A percentile compares a stretch with the other conserved stretches of the same genome.
phyloP scores from a whole-genome alignment of 2,113 vertebrate species.

The Turdus rufiventris region DNA sequence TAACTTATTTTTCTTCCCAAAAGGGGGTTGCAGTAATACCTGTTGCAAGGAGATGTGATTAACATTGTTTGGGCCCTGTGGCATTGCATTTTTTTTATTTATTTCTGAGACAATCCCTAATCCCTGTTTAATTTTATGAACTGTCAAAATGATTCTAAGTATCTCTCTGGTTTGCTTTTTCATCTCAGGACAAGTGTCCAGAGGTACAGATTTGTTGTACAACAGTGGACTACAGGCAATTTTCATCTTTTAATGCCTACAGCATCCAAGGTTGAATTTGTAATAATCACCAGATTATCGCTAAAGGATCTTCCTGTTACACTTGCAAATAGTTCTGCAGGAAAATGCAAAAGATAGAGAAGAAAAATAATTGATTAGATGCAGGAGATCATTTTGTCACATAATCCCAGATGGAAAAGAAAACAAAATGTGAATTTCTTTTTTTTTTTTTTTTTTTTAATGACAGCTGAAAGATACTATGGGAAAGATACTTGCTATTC shows the following conservation, averaged over 20 bases:
- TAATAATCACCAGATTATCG: constrained; percentile 79
- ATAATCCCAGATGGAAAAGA: constrained; percentile 71
- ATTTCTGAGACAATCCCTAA: constrained; percentile 71
- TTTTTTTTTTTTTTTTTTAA: constrained; percentile 18
- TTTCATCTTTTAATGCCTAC: constrained; percentile 77
- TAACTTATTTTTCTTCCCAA: constrained; percentile 1
- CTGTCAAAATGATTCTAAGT: constrained; percentile 80
- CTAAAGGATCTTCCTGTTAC: constrained; percentile 70
- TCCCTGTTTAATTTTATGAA: constrained; percentile 80
- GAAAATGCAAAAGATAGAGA: constrained; percentile 68
- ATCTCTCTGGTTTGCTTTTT: constrained; percentile 77
- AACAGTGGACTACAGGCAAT: constrained; percentile 75
- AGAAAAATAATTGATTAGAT: constrained; percentile 71
- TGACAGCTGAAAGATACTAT: constrained; percentile 30
- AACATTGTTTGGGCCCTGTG: constrained; percentile 59
- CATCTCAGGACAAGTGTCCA: constrained; percentile 76
- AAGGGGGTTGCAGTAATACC: constrained; percentile 48
- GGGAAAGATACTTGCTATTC: neutral
- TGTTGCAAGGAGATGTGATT: constrained; percentile 69
- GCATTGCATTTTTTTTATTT: constrained; percentile 65
- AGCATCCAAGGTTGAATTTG: constrained; percentile 61
- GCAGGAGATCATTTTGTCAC: constrained; percentile 59
- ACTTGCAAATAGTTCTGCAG: constrained; percentile 73
- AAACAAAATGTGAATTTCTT: constrained; percentile 53
- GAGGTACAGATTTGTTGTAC: constrained; percentile 71